phyloP scores from a whole-genome alignment of 2,797 vertebrate species.

The Clarias laeviceps region DNA sequence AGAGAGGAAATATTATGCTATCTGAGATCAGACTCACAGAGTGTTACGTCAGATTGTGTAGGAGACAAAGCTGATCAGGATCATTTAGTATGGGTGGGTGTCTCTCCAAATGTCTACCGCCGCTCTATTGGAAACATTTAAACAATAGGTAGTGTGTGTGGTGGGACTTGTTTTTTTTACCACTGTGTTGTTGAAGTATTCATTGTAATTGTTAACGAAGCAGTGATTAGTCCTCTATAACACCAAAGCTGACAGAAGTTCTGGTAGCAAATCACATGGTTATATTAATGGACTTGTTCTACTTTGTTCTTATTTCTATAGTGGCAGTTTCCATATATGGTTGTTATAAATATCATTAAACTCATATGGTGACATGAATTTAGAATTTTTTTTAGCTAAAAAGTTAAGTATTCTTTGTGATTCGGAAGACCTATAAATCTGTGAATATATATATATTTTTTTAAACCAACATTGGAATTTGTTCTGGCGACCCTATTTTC shows the following conservation, averaged over 20 bases:
- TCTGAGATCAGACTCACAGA: background rate
- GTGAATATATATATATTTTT: background rate
- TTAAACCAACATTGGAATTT: background rate
- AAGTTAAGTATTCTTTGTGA: background rate
- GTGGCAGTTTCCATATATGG: background rate
- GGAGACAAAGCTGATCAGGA: background rate
- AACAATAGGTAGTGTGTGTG: conserved; percentile 11
- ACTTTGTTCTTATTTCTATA: background rate
- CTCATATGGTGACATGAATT: background rate
- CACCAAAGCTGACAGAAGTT: background rate
- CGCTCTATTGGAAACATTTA: background rate
- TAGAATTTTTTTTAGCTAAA: background rate
- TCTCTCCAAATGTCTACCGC: background rate
- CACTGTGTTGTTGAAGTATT: background rate
- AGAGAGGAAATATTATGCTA: background rate
- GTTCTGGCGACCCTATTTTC: background rate
- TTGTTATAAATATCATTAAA: background rate
- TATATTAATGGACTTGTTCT: background rate
- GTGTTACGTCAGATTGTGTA: background rate
- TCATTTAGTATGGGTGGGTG: background rate
- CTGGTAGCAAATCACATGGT: background rate
- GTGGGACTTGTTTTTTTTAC: background rate
- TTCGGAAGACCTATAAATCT: background rate
- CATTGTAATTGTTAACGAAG: background rate
- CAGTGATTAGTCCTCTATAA: background rate